These are phyloP conservation scores for Apodemia duryi DNA, from an alignment of 2,888 invertebrate species.

Conservation along the genomic window DNA sequence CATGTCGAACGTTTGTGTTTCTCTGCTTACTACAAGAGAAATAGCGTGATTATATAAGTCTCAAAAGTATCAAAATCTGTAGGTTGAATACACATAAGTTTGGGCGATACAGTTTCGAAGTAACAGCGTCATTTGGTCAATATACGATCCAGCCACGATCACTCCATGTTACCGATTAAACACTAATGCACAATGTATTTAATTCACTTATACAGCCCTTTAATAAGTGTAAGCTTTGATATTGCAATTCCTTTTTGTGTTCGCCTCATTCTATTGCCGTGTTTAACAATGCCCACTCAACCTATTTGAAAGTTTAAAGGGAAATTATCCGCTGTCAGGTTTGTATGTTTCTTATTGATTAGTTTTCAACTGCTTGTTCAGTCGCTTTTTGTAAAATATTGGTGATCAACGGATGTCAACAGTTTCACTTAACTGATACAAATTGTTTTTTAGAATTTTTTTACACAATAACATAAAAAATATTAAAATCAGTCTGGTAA, in stretches of 20 bases:
- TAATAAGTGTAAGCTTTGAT: slow-evolving; percentile 36
- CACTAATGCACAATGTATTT: slow-evolving; percentile 53
- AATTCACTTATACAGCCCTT: slow-evolving; percentile 47
- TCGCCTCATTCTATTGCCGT: slow-evolving; percentile 1
- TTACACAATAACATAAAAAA: no score
- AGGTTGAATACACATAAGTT: slow-evolving; percentile 37
- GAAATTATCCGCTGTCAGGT: slow-evolving; percentile 13
- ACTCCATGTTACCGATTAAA: slow-evolving; percentile 53
- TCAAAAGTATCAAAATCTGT: slow-evolving; percentile 41
- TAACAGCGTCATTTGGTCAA: slow-evolving; percentile 64
- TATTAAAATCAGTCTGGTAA: no score
- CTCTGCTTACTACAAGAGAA: no score
- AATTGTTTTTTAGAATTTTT: no score
- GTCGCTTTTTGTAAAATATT: not conserved
- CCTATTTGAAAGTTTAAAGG: slow-evolving; percentile 16
- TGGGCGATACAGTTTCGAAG: slow-evolving; percentile 54
- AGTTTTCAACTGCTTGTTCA: not conserved
- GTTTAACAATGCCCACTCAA: slow-evolving; percentile 11
- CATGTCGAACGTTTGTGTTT: no score
- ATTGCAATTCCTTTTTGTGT: slow-evolving; percentile 21
- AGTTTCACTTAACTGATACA: no score
- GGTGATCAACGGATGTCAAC: no score
- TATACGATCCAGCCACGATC: slow-evolving; percentile 49
- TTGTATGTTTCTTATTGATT: slow-evolving; percentile 5
- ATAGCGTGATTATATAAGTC: no score